Percentiles rank a stretch among this genome's conserved stretches.
Conservation (phyloP, 2,888 invertebrate species). For the Stenolophus ochropezus region DNA sequence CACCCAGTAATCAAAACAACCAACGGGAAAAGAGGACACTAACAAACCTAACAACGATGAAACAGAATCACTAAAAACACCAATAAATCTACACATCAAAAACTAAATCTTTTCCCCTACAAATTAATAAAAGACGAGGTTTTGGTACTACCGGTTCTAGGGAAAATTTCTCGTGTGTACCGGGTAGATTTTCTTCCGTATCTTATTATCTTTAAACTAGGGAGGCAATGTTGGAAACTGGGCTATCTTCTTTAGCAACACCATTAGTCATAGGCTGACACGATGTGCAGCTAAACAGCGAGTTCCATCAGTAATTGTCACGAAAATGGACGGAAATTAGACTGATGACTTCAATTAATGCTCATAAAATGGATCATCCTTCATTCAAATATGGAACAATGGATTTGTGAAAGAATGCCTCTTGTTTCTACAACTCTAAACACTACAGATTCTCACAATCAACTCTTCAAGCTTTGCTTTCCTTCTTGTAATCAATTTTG, state of each 20-base stretch:
- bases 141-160: too few species aligned
- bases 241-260: slow-evolving; percentile 21
- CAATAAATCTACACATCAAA: too few species aligned
- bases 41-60: too few species aligned
- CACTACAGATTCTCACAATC: too few species aligned
- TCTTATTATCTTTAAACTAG: neutral
- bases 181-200: neutral
- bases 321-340: slow-evolving; percentile 36
- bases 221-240: neutral
- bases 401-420: neutral
- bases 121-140: too few species aligned
- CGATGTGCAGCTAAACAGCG: slow-evolving; percentile 36
- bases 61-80: too few species aligned
- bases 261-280: slow-evolving; percentile 27
- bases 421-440: neutral
- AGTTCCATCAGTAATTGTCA: slow-evolving; percentile 40
- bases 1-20: neutral
- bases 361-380: slow-evolving; percentile 31
- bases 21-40: too few species aligned
- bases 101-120: too few species aligned
- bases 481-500: too few species aligned
- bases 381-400: neutral
- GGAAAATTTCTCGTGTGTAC: too few species aligned
- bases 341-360: slow-evolving; percentile 42
- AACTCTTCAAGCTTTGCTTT: too few species aligned